phyloP scores from a whole-genome alignment of 2,113 vertebrate species.

The Arvicanthis niloticus region DNA sequence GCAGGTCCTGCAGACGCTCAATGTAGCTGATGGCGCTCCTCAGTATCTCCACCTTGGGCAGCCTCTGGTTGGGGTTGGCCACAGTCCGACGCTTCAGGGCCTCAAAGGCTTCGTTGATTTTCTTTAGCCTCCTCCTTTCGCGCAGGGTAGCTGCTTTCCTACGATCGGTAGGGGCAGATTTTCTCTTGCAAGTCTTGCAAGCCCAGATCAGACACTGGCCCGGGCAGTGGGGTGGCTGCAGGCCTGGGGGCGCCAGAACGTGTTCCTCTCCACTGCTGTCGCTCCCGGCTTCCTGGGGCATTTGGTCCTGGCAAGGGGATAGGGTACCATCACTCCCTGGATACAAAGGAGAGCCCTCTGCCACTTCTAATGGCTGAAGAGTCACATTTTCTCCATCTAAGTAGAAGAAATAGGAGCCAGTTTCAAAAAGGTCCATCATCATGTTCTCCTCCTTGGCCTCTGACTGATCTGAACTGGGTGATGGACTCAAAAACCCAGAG shows the following conservation, averaged over 20 bases:
- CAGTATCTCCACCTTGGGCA: conserved; percentile 99
- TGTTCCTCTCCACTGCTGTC: conserved; percentile 97
- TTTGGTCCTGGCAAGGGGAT: conserved; percentile 92
- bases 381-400: conserved; percentile 95
- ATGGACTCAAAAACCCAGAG: conserved; percentile 87
- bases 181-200: conserved; percentile 98
- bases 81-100: conserved; percentile 96
- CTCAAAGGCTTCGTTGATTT: conserved; percentile 99
- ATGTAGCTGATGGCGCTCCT: conserved; percentile 99
- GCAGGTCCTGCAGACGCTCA: conserved; percentile 95
- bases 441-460: conserved; percentile 89
- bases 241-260: conserved; percentile 95
- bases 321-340: conserved; percentile 92
- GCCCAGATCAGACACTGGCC: conserved; percentile 98
- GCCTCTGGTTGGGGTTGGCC: conserved; percentile 97
- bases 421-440: conserved; percentile 99
- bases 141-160: conserved; percentile 97
- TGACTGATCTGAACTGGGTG: conserved; percentile 84
- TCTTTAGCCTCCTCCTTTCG: conserved; percentile 96
- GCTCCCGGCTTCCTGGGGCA: conserved; percentile 92
- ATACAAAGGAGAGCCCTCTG: conserved; percentile 95
- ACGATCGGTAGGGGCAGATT: conserved; percentile 95
- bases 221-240: conserved; percentile 93
- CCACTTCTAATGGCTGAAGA: conserved; percentile 94
- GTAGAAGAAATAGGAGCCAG: conserved; percentile 98